Base-by-base conservation (phyloP, 2,888 invertebrate species). In the Andrena chrysosceles region DNA sequence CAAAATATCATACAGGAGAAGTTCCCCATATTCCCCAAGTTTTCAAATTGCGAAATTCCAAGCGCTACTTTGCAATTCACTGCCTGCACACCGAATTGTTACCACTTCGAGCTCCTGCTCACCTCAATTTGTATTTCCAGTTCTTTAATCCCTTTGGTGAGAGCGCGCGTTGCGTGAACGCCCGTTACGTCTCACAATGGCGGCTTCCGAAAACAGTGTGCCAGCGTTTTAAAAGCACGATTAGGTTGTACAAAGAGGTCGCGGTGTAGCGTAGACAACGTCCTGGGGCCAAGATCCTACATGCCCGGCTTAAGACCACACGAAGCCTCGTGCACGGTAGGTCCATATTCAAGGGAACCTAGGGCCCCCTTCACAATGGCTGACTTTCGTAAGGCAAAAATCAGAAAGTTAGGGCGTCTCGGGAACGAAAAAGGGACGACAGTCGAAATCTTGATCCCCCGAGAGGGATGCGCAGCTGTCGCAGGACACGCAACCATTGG, bases 351-450 rank as follows among this genome's bases (percentile, higher is more conserved):
- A 56, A 73, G 79, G 63, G 87, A 87, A 87, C 86, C 81, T 0
- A 1, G 83, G 85, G 68, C 66, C 91, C 87, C 87, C 88, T 85
- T 91, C 87, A 93, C 93, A 93, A 94, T 93, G 94, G 93, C 94
- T 94, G 94, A 94, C 93, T 93, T 42, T 88, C 92, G 91, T 91
- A 93, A 94, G 93, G 94, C 94, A 94, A 94, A 94, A 94, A 94
- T 93, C 93, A 94, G 91, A 93, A 94, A 94, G 94, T 90, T 93
- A 94, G 93, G 91, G 92, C 73, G 84, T 85, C 84, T 77, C 80
- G 49, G 76, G 49, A 59, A 59, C 75, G 77, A 71, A 77, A 76
- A 79, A 84, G 78, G 78, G 83, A 84, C 72, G 81, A 77, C 74
- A 78, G 84, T 75, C 80, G 87, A 83, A 73, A 81, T 74, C 84